Conservation (phyloP, 1,140 invertebrate species). For the Lineus longissimus region DNA sequence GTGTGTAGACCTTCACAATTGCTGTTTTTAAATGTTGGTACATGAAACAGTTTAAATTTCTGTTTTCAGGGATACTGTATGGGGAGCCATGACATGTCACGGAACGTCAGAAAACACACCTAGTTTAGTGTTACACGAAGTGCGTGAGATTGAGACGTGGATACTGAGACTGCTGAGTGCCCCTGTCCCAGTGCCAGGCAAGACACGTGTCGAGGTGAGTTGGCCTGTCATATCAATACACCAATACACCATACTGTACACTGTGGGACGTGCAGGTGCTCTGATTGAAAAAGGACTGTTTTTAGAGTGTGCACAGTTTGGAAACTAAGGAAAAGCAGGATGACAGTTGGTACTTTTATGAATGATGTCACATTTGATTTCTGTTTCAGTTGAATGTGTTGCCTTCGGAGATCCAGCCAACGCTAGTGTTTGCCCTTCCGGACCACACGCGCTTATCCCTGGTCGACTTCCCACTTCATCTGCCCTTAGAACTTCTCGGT, state of each 20-base stretch:
- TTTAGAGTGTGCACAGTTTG: too few relatives aligned
- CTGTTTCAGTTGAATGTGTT: slow-evolving; percentile 75
- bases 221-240: neutral
- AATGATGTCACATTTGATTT: neutral
- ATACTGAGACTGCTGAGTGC: slow-evolving; percentile 90
- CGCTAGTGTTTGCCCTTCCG: slow-evolving; percentile 90
- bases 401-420: slow-evolving; percentile 80
- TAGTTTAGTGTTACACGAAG: slow-evolving; percentile 83
- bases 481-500: slow-evolving; percentile 93
- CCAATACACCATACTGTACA: too few relatives aligned
- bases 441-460: slow-evolving; percentile 89
- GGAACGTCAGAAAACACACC: slow-evolving; percentile 63
- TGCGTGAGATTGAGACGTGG: slow-evolving; percentile 98
- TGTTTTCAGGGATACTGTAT: slow-evolving; percentile 78
- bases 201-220: slow-evolving; percentile 84
- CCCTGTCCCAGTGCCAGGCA: slow-evolving; percentile 94
- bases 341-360: too few relatives aligned
- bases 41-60: too few relatives aligned
- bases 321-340: too few relatives aligned
- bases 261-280: too few relatives aligned
- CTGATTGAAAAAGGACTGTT: too few relatives aligned
- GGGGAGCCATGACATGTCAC: slow-evolving; percentile 62
- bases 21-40: too few relatives aligned
- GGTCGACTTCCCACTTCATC: slow-evolving; percentile 96
- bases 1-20: too few relatives aligned